Evolutionary conservation across 2,888 invertebrate genomes (phyloP).

Genomic region (Heliconius erato): DNA sequence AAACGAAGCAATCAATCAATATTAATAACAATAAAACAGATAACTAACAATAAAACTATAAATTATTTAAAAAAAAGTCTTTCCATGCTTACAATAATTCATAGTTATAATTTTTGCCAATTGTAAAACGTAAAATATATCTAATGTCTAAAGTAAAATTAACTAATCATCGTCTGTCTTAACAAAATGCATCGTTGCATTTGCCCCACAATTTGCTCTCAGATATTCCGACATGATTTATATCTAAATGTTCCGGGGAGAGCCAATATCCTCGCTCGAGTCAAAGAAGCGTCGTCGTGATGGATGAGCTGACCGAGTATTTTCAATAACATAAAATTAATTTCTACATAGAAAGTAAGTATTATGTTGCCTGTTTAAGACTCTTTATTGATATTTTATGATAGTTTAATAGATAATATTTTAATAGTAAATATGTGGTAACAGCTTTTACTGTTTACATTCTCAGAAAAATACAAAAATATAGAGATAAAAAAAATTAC

Average conservation of each 20-base stretch:
- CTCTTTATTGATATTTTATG: constrained; percentile 49
- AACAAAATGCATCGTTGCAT: constrained; percentile 41
- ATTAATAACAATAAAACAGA: no score
- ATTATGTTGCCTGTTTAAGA: constrained; percentile 54
- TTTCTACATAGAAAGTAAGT: constrained; percentile 61
- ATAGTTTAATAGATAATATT: background rate
- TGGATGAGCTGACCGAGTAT: constrained; percentile 53
- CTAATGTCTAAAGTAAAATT: constrained; percentile 34
- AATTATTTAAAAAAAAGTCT: background rate
- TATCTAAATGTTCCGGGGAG: constrained; percentile 46
- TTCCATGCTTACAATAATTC: background rate
- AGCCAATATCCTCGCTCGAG: constrained; percentile 54
- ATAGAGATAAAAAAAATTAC: background rate
- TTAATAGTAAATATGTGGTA: background rate
- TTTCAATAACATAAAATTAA: constrained; percentile 55
- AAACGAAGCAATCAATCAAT: no score
- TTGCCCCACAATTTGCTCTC: constrained; percentile 43
- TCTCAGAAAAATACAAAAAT: background rate
- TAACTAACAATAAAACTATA: background rate
- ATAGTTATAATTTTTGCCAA: background rate
- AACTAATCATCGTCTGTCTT: constrained; percentile 40
- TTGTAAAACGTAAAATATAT: constrained; percentile 10
- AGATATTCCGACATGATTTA: constrained; percentile 50
- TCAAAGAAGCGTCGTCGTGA: constrained; percentile 52
- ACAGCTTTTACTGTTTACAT: background rate